Evolutionary conservation across 2,888 invertebrate species (phyloP).

Genomic region (Gerosis bhagava): DNA sequence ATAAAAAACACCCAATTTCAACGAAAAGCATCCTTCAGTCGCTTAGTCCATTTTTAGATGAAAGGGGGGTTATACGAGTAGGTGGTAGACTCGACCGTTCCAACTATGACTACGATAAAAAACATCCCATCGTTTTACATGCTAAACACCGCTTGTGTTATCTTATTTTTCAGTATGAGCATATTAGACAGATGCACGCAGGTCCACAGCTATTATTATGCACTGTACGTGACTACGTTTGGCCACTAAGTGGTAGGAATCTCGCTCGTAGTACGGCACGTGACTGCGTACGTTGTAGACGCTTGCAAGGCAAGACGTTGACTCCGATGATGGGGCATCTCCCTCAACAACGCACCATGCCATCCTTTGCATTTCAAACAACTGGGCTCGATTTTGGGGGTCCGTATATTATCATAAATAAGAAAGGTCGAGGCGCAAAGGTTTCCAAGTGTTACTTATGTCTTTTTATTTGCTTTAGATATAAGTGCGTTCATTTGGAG

Average conservation of each 20-base stretch:
- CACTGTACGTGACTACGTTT: constrained; percentile 20
- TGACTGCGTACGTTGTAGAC: constrained; percentile 18
- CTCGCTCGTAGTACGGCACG: constrained; percentile 22
- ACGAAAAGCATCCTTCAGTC: constrained; percentile 10
- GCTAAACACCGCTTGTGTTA: constrained; percentile 11
- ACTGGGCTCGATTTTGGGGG: background rate
- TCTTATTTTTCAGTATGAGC: constrained; percentile 10
- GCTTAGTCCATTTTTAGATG: constrained; percentile 10
- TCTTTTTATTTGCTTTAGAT: constrained; percentile 3
- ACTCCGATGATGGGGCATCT: constrained; percentile 3
- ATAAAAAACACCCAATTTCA: background rate
- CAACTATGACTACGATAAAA: constrained; percentile 4
- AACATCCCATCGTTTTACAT: constrained; percentile 15
- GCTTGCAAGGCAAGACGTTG: background rate
- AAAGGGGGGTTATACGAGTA: constrained; percentile 6
- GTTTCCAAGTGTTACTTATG: constrained; percentile 2
- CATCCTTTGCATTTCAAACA: background rate
- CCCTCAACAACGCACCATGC: background rate
- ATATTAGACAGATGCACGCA: constrained; percentile 15
- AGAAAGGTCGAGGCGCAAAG: background rate
- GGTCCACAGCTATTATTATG: constrained; percentile 26
- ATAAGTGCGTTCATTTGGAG: constrained; percentile 3
- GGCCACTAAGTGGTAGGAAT: constrained; percentile 22
- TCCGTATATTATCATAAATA: background rate
- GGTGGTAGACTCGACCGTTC: constrained; percentile 8